Percentiles rank a stretch among this genome's conserved stretches.
These are phyloP conservation scores for Uria lomvia DNA, from an alignment of 2,113 vertebrate genomes.

Conservation along the genomic window DNA sequence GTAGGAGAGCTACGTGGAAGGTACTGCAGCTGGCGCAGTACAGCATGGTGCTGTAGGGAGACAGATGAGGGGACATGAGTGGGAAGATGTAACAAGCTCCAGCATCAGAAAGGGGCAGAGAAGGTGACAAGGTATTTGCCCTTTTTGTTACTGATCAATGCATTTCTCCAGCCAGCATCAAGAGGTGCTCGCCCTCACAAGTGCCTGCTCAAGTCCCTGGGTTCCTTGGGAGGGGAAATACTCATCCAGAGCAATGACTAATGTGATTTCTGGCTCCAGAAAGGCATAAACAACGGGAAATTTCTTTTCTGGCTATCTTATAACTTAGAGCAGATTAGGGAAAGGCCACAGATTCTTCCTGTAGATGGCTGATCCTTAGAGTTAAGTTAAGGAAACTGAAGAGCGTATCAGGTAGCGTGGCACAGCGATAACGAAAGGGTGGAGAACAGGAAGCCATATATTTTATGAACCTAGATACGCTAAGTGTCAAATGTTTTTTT, in stretches of 20 bases:
- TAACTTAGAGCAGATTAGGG: background rate
- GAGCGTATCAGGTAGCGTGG: background rate
- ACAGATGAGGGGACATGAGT: rapidly evolving
- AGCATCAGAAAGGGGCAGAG: background rate
- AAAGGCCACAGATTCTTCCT: background rate
- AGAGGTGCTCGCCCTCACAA: background rate
- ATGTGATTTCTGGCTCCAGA: background rate
- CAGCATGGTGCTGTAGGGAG: rapidly evolving
- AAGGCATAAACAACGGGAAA: background rate
- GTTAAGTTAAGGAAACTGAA: background rate
- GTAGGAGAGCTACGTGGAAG: rapidly evolving
- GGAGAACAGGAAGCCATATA: background rate
- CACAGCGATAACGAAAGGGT: rapidly evolving
- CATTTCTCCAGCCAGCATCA: background rate
- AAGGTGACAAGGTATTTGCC: too few species aligned
- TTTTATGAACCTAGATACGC: background rate
- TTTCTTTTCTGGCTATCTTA: background rate
- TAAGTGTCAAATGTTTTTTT: rapidly evolving
- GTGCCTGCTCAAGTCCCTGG: background rate
- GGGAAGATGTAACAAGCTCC: rapidly evolving
- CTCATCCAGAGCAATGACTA: rapidly evolving
- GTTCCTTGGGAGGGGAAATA: background rate
- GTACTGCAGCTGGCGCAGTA: background rate
- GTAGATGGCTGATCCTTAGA: background rate
- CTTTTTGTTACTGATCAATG: background rate